These are phyloP conservation scores for Pteronura brasiliensis DNA, from an alignment of 2,113 vertebrate species.

Conservation along the genomic window DNA sequence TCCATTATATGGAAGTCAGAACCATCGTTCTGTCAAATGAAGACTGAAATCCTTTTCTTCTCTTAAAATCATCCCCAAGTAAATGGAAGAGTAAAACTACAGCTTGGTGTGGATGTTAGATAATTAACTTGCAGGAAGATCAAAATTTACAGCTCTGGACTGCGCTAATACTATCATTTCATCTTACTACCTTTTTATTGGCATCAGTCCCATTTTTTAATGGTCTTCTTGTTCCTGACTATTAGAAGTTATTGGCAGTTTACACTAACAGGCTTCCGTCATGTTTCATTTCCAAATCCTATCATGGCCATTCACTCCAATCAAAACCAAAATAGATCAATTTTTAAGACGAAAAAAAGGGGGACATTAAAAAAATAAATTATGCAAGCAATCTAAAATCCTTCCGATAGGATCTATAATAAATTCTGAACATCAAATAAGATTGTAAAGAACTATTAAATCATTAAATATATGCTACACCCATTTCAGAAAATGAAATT, in stretches of 20 bases:
- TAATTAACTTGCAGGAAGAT: not conserved
- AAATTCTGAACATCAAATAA: slow-evolving; percentile 38
- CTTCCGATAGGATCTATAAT: slow-evolving; percentile 26
- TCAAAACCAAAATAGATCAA: slow-evolving; percentile 75
- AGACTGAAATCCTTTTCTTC: not conserved
- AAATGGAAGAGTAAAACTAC: not conserved
- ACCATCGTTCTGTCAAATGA: not conserved
- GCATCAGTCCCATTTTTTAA: slow-evolving; percentile 69
- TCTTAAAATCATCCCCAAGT: not conserved
- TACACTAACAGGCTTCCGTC: slow-evolving; percentile 73
- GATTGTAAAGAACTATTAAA: not conserved
- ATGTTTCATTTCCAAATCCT: slow-evolving; percentile 80
- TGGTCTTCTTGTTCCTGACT: slow-evolving; percentile 55
- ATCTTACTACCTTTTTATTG: slow-evolving; percentile 71
- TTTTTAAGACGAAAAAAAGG: slow-evolving; percentile 56
- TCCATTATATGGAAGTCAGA: not conserved
- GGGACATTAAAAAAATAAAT: slow-evolving; percentile 63
- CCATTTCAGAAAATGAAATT: not conserved
- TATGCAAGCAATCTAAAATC: slow-evolving; percentile 30
- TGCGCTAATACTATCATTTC: slow-evolving; percentile 56
- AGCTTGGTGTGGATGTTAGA: not conserved
- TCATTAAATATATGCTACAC: not conserved
- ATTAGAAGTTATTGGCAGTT: slow-evolving; percentile 79
- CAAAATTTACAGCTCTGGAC: slow-evolving; percentile 63
- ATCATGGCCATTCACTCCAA: slow-evolving; percentile 74